A percentile compares a stretch with the other conserved stretches of the same genome.
Evolutionary conservation across 2,888 invertebrate genomes (phyloP).

Genomic region (Corbicula japonica): DNA sequence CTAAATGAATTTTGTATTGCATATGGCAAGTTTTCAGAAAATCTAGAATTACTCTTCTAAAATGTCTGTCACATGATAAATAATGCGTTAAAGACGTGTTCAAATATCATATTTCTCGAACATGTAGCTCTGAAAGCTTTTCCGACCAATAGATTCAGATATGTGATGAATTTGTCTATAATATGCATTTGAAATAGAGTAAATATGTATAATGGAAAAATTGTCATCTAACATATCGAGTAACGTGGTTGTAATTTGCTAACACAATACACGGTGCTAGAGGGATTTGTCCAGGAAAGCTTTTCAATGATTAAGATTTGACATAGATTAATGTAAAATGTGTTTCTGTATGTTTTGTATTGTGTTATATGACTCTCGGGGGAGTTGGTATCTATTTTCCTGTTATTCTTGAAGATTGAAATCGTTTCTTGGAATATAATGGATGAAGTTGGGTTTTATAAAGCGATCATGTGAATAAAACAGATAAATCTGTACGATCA

Average conservation of each 20-base stretch:
- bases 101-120: too few species aligned
- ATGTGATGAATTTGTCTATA: slow-evolving; percentile 5
- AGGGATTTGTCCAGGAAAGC: slow-evolving; percentile 15
- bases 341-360: slow-evolving; percentile 8
- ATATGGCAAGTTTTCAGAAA: slow-evolving; percentile 5
- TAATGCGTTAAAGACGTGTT: slow-evolving; percentile 8
- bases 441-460: too few species aligned
- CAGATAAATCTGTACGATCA: too few species aligned
- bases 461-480: too few species aligned
- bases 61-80: slow-evolving; percentile 16
- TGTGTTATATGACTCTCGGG: slow-evolving; percentile 18
- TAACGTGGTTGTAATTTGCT: slow-evolving; percentile 29
- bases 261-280: slow-evolving; percentile 17
- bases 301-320: slow-evolving; percentile 21
- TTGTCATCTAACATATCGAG: slow-evolving; percentile 7
- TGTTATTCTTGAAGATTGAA: background rate
- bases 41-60: slow-evolving; percentile 19
- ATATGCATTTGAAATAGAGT: slow-evolving; percentile 21
- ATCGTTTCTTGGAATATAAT: background rate
- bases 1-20: slow-evolving; percentile 18
- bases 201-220: slow-evolving; percentile 36
- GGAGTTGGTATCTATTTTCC: slow-evolving; percentile 7
- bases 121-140: background rate
- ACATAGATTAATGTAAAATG: slow-evolving; percentile 33
- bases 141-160: background rate